Percentiles rank a stretch among this genome's conserved stretches.
Evolutionary conservation across 2,113 vertebrate genomes (phyloP).

Genomic region (Macaca mulatta): DNA sequence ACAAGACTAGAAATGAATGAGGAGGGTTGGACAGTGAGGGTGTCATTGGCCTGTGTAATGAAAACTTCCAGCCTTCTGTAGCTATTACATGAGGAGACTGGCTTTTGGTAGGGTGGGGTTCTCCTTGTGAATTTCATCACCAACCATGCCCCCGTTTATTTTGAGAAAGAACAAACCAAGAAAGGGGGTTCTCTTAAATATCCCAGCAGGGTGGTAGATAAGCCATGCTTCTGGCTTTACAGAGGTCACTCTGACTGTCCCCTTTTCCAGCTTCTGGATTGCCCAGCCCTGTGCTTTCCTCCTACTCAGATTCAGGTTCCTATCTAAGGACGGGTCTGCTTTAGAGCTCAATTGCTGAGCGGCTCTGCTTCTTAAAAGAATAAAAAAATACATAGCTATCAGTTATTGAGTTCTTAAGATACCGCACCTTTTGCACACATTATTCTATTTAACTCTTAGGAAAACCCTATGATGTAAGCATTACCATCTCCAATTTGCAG

Average conservation of each 20-base stretch:
- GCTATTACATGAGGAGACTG: neutral
- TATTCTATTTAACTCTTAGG: neutral
- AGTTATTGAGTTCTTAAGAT: conserved; percentile 11
- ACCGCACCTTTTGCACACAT: neutral
- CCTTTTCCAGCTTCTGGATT: neutral
- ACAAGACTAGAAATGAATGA: neutral
- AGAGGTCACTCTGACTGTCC: neutral
- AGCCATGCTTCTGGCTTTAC: neutral
- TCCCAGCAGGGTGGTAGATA: neutral
- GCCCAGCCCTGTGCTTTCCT: neutral
- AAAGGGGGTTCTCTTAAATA: neutral
- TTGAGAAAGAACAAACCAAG: neutral
- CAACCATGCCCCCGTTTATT: neutral
- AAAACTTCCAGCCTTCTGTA: neutral
- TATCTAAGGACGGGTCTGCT: neutral
- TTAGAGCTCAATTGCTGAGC: neutral
- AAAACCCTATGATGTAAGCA: neutral
- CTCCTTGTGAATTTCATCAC: neutral
- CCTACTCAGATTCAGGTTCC: neutral
- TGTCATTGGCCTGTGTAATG: neutral
- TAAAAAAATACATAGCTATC: neutral
- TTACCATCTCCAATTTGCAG: neutral
- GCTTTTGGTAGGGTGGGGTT: neutral
- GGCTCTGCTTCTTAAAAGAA: neutral
- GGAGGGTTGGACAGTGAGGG: neutral